Conservation (phyloP, 1,140 invertebrate genomes). For the Calephelis virginiensis region DNA sequence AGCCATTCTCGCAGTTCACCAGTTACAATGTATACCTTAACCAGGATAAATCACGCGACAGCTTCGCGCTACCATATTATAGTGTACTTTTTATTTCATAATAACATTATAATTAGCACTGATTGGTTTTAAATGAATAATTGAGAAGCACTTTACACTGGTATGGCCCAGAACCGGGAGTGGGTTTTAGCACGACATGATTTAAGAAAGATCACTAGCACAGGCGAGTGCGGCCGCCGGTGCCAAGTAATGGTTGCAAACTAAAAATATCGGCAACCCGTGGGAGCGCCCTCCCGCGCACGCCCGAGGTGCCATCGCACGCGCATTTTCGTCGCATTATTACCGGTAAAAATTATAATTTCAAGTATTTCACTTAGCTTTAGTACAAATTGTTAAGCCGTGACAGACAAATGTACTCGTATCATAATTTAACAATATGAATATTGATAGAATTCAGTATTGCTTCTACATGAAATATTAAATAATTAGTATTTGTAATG, state of each 20-base stretch:
- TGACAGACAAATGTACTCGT: neutral
- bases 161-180: constrained; percentile 57
- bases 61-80: constrained; percentile 49
- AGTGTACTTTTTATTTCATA: constrained; percentile 33
- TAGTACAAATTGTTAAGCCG: neutral
- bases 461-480: too few species aligned
- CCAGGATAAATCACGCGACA: constrained; percentile 59
- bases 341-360: constrained; percentile 39
- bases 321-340: constrained; percentile 70
- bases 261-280: constrained; percentile 78
- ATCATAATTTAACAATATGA: neutral
- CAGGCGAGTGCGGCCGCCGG: constrained; percentile 71
- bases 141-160: constrained; percentile 49
- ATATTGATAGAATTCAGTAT: neutral
- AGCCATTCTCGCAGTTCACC: constrained; percentile 48
- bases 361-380: constrained; percentile 21
- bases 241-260: constrained; percentile 76
- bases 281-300: constrained; percentile 78
- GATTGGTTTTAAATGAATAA: constrained; percentile 13
- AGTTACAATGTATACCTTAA: constrained; percentile 51
- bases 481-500: too few species aligned
- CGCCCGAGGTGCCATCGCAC: constrained; percentile 62
- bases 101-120: constrained; percentile 20
- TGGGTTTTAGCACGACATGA: constrained; percentile 64
- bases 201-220: constrained; percentile 73